Evolutionary conservation across 37 sponge, comb jelly and placozoan genomes (phyloP).

Genomic region (Beroe ovata): DNA sequence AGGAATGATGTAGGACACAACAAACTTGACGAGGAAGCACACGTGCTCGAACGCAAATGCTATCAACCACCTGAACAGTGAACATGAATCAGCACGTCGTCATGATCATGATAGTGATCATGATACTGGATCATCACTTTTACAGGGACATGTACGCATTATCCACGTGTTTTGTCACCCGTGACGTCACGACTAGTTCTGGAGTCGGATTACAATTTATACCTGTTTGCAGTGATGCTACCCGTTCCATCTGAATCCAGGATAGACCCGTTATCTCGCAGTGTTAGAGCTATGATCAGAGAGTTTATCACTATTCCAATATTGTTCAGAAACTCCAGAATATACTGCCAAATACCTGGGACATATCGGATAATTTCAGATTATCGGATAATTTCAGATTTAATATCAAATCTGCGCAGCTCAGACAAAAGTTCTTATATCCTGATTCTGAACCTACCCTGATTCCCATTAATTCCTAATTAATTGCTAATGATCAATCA

Average conservation of each 20-base stretch:
- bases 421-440: too few species aligned
- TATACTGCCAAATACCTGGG: slow-evolving; percentile 66
- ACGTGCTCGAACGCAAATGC: slow-evolving; percentile 66
- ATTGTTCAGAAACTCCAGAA: slow-evolving; percentile 59
- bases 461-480: too few species aligned
- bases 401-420: background rate
- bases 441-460: too few species aligned
- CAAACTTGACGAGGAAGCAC: slow-evolving; percentile 33
- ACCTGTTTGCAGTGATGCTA: background rate
- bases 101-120: too few species aligned
- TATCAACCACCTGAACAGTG: slow-evolving; percentile 47
- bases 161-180: too few species aligned
- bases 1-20: slow-evolving; percentile 61
- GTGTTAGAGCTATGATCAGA: slow-evolving; percentile 48
- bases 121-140: too few species aligned
- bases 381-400: background rate
- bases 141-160: too few species aligned
- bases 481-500: too few species aligned
- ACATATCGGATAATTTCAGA: too few species aligned
- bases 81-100: too few species aligned
- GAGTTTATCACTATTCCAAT: slow-evolving; percentile 45
- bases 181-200: too few species aligned
- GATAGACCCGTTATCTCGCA: slow-evolving; percentile 7
- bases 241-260: background rate
- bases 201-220: too few species aligned